These are phyloP conservation scores for Sinocyclocheilus anshuiensis DNA, from an alignment of 2,113 vertebrate genomes.

Conservation along the genomic window DNA sequence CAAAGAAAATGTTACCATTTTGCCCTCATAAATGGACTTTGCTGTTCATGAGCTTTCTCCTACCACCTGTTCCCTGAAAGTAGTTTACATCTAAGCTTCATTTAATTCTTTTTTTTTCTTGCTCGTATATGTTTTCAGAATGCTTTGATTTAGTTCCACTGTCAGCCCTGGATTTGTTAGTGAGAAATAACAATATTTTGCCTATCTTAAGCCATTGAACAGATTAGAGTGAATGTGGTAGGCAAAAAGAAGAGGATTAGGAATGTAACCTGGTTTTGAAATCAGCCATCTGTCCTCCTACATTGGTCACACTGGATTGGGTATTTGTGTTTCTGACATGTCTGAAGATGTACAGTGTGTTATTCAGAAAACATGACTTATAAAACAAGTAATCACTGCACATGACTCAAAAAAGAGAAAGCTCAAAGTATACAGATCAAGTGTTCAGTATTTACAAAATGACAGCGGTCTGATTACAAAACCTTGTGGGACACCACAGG, in stretches of 20 bases:
- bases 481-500: background rate
- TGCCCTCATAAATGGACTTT: background rate
- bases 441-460: background rate
- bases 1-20: background rate
- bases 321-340: background rate
- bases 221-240: slow-evolving; percentile 38
- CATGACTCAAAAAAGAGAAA: background rate
- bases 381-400: background rate
- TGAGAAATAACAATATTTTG: slow-evolving; percentile 32
- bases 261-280: slow-evolving; percentile 45
- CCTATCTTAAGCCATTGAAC: slow-evolving; percentile 41
- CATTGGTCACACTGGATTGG: background rate
- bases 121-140: background rate
- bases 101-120: background rate
- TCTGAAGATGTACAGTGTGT: background rate
- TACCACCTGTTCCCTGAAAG: background rate
- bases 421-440: background rate
- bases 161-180: slow-evolving; percentile 14
- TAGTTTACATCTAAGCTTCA: background rate
- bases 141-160: background rate
- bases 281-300: slow-evolving; percentile 35
- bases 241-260: slow-evolving; percentile 39
- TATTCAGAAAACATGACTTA: background rate
- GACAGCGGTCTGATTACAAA: background rate
- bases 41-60: too few species aligned